Base-by-base conservation (phyloP, 2,888 invertebrate species). In the Tipula confusa region DNA sequence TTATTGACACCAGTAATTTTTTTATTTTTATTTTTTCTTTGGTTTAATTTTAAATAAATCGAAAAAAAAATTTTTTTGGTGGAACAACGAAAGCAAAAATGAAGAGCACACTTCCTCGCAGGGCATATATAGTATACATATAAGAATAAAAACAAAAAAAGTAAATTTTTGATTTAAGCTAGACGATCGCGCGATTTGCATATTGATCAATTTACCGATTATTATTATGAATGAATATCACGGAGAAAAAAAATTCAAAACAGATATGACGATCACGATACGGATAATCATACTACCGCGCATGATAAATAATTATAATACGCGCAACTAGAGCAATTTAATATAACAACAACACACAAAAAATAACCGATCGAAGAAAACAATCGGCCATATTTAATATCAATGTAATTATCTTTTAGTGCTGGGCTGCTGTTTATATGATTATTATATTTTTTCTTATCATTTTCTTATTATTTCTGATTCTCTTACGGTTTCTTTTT, bases 291-390 rank as follows among this genome's bases (percentile, higher is more conserved):
- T 24, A 64, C 64, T 64, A 64, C 64, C 64, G 64, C 64, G 64
- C 64, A 64, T 64, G 64, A 24, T 24, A 64, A 64, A 24, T 64
- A 64, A 64, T 64, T 64, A 64, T 64, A 64, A 64, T 64, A 64
- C 64, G 64, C 64, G 64, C 80, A 80, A 80, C 80, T 80, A 80
- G 80, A 29, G 80, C 80, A 80, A 80, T 29, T 80, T 80, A 80
- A 80, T 29, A 80, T 80, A n/a, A n/a, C n/a, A n/a, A n/a, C n/a
- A n/a, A n/a, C n/a, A n/a, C n/a, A n/a, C 29, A 15, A 80, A 80
- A 80, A 31, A 28, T 29, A 80, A 80, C 29, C n/a, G 31, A 31
- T 64, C 64, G 31, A 80, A 80, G 31, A 80, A 29, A 29, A 80
- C 31, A 29, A 31, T 29, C 80, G 31, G 80, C 80, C 80, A 80